phyloP scores from a whole-genome alignment of 92 coral and sea anemone species.

The Phenganax subtilis region DNA sequence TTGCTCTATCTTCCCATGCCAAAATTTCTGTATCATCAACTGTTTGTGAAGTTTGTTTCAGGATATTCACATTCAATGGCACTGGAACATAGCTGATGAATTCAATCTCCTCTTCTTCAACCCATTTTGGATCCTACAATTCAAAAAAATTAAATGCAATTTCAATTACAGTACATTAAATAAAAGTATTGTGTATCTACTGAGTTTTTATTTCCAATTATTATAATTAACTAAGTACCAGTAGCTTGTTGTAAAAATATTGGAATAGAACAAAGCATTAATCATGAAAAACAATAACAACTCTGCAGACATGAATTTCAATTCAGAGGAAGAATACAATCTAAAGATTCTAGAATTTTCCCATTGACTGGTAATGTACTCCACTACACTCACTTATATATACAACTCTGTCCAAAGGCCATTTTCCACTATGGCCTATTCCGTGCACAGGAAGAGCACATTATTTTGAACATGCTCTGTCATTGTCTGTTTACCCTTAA shows the following conservation, averaged over 20 bases:
- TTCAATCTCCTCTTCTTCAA: conserved; percentile 61
- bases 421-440: too few species aligned
- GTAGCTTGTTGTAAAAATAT: background rate
- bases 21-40: conserved; percentile 60
- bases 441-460: background rate
- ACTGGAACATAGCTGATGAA: conserved; percentile 65
- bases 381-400: too few species aligned
- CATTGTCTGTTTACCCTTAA: too few species aligned
- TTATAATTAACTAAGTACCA: too few species aligned
- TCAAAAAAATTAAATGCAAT: background rate
- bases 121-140: conserved; percentile 72
- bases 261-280: background rate
- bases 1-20: conserved; percentile 78
- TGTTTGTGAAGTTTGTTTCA: conserved; percentile 16
- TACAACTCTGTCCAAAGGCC: too few species aligned
- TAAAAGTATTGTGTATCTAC: too few species aligned
- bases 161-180: too few species aligned
- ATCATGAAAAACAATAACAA: too few species aligned
- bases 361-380: too few species aligned
- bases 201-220: too few species aligned
- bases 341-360: too few species aligned
- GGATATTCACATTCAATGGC: conserved; percentile 48
- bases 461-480: background rate
- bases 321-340: background rate
- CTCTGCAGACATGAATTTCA: background rate